Conservation (phyloP, 2,797 vertebrate species). For the Pempheris klunzingeri region DNA sequence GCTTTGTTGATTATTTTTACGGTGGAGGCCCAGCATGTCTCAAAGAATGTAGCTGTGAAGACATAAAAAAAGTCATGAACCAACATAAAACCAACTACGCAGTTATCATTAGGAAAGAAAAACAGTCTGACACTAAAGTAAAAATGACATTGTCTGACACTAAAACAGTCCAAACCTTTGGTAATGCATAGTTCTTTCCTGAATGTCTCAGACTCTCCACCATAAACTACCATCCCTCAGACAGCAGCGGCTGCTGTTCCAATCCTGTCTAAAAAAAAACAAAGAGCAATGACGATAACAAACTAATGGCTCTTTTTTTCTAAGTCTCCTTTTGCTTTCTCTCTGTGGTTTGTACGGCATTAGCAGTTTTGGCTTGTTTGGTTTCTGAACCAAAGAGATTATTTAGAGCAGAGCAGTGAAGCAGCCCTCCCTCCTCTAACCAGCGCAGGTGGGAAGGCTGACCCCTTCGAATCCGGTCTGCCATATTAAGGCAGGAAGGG, state of each 20-base stretch:
- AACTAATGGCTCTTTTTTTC: conserved; percentile 75
- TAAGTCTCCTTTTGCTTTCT: conserved; percentile 26
- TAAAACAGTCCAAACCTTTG: conserved; percentile 83
- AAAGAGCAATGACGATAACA: conserved; percentile 66
- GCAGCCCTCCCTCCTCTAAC: conserved; percentile 27
- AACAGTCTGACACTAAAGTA: conserved; percentile 36
- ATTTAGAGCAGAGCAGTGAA: conserved; percentile 41
- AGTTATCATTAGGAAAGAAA: conserved; percentile 19
- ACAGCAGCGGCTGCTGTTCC: conserved; percentile 31
- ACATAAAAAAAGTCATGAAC: conserved; percentile 28
- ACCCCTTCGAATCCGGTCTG: conserved; percentile 21
- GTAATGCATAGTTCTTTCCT: conserved; percentile 87
- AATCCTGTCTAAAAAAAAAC: conserved; percentile 60
- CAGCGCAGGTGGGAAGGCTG: conserved; percentile 1
- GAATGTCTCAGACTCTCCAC: conserved; percentile 44
- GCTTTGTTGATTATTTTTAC: conserved; percentile 22
- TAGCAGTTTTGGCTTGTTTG: conserved; percentile 76
- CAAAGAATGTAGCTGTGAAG: conserved; percentile 23
- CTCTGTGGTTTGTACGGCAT: conserved; percentile 65
- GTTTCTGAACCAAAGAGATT: conserved; percentile 61
- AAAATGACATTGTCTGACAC: conserved; percentile 50
- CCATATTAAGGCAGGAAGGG: conserved; percentile 87
- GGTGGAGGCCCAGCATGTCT: conserved; percentile 20
- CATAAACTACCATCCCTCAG: conserved; percentile 9
- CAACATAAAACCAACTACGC: conserved; percentile 24